Evolutionary conservation across 2,797 vertebrate genomes (phyloP), one percentile per base, ranked within the genome.

Genomic region (Sylvilagus floridanus): DNA sequence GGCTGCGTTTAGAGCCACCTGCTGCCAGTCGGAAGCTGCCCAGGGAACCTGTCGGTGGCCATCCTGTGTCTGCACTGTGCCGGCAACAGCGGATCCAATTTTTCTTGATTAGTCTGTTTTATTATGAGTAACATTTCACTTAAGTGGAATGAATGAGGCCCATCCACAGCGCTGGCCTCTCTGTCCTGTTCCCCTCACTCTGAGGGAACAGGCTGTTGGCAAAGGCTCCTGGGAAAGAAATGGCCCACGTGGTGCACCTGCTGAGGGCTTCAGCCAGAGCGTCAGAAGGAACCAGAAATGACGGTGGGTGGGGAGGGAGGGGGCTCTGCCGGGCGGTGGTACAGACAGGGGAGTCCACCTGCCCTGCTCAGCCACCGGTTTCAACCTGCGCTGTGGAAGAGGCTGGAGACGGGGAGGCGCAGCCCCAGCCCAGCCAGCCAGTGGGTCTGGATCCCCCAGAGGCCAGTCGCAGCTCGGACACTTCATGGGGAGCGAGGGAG

Each of bases 91-190:
- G 83, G 79, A 2, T 76, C 73, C 95, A 78, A 79, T 92, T 86
- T 93, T 95, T 96, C 90, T 92, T 91, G 93, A 92, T 91, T 91
- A 94, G 81, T 28, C 77, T n/a, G 21, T 90, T 90, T 81, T 95
- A 97, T 97, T 94, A 96, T 90, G 95, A 95, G 90, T 94, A 90
- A 82, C 13, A 3, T 88, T 95, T 96, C 81, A 54, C 93, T 95
- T 83, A 93, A 96, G 83, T 96, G 88, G 88, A 96, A 96, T 96
- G 63, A 95, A 94, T 96, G 83, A 47, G 71, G 69, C 68, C 62
- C 19, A 30, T 91, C 63, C 91, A 37, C 13, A 60, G 81, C 65
- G 90, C 91, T 86, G 54, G 94, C 92, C 62, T 52, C 73, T 5
- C 3, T 42, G 54, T 21, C 83, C 89, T 90, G 7, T 24, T 12